Evolutionary conservation across 1,140 invertebrate species (phyloP), one percentile per base, ranked within the genome.

Genomic region (Sinella curviseta): DNA sequence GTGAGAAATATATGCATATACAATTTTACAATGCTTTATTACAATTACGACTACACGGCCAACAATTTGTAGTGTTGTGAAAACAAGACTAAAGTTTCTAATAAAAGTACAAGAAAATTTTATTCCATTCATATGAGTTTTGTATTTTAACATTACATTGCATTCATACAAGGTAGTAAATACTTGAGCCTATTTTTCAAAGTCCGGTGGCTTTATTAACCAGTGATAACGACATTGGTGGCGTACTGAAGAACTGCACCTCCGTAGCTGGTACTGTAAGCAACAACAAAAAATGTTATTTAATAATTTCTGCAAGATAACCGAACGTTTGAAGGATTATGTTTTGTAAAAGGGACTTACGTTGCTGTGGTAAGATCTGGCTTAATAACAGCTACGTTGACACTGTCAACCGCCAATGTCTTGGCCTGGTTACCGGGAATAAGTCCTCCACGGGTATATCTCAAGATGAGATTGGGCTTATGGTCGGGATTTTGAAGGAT

Each of bases 361-460:
- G 31, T 67, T 48, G 54, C 30, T 24, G 65, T 26, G 28, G 76
- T 36, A 1, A 79, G 36, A 31, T 83, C 57, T 20, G 76, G 30
- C 1, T 77, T 70, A 17, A 83, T 74, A 26, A 83, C 57, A 31
- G 60, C 55, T 8, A 83, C 17, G 24, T 36, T 65, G 3, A 83
- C 36, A 34, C 33, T 60, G 35, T 80, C 78, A 16, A 83, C 26
- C 12, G 17, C 24, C 1, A 83, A 31, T 4, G 39, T n/a, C n/a
- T n/a, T n/a, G n/a, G n/a, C n/a, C n/a, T 83, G 80, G 28, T 17
- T 70, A 4, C 30, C 35, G 14, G 77, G 80, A 16, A 83, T 20
- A 48, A 83, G 34, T 35, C 80, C 80, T 17, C 77, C 77, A 1
- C 82, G 78, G 1, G 24, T 77, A 74, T 81, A 83, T 1, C 65